These are phyloP conservation scores for Euschistus heros DNA, from an alignment of 1,140 invertebrate species.

Conservation along the genomic window DNA sequence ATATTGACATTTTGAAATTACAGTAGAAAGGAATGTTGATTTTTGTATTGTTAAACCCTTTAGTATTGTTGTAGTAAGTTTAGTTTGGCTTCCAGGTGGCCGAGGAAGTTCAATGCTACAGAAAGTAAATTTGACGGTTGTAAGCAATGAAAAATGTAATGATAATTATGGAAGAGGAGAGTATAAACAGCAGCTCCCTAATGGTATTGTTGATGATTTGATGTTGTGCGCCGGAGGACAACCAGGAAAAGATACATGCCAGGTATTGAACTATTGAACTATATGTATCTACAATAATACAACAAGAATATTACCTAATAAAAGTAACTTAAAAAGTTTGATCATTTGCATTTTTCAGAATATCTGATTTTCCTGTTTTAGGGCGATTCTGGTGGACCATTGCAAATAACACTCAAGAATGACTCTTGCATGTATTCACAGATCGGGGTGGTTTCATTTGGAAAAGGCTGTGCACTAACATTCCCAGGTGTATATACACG, in stretches of 20 bases:
- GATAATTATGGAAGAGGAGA: neutral
- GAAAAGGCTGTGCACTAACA: slow-evolving; percentile 43
- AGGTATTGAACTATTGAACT: too few relatives aligned
- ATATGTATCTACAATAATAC: too few relatives aligned
- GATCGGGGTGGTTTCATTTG: slow-evolving; percentile 53
- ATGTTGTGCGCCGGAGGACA: slow-evolving; percentile 53
- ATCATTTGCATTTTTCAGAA: too few relatives aligned
- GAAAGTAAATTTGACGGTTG: slow-evolving; percentile 11
- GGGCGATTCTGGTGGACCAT: slow-evolving; percentile 52
- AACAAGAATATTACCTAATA: too few relatives aligned
- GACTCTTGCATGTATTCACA: slow-evolving; percentile 44
- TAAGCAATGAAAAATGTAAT: slow-evolving; percentile 12
- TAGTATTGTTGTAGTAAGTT: neutral
- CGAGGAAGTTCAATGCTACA: neutral
- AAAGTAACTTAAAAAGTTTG: too few relatives aligned
- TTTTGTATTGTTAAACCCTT: neutral
- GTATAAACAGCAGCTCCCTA: neutral
- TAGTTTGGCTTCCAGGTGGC: slow-evolving; percentile 6
- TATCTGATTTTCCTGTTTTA: slow-evolving; percentile 29
- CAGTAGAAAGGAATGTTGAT: neutral
- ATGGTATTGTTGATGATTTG: slow-evolving; percentile 38
- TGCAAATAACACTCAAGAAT: slow-evolving; percentile 38
- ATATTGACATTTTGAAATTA: too few relatives aligned
- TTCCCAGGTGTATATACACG: slow-evolving; percentile 55
- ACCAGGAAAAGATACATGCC: slow-evolving; percentile 56